Evolutionary conservation across 2,888 invertebrate genomes (phyloP).

Genomic region (Physocephala rufipes): DNA sequence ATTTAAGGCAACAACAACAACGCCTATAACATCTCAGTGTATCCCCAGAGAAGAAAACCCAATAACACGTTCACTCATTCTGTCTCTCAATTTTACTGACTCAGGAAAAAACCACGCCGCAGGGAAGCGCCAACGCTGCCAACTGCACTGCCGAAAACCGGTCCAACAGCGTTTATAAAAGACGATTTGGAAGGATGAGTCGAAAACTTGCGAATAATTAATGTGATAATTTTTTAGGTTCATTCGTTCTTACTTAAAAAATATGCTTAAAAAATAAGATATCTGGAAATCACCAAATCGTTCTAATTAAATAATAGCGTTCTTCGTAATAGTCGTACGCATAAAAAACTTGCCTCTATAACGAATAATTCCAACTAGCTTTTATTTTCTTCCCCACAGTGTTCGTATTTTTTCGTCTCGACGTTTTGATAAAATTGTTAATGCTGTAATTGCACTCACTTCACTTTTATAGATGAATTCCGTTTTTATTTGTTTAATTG

Average conservation of each 20-base stretch:
- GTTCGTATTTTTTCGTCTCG: neutral
- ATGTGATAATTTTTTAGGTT: too few relatives aligned
- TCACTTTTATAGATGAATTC: neutral
- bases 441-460: neutral
- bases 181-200: neutral
- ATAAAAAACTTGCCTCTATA: slow-evolving; percentile 3
- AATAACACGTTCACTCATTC: neutral
- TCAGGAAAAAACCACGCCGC: neutral
- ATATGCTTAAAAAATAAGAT: neutral
- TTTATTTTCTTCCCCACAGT: neutral
- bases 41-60: neutral
- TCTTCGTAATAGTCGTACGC: neutral
- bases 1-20: neutral
- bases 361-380: slow-evolving; percentile 20
- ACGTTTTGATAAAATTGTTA: neutral
- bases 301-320: neutral
- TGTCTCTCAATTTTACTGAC: too few relatives aligned
- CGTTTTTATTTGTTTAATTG: neutral
- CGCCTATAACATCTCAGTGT: neutral
- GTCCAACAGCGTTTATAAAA: slow-evolving; percentile 20
- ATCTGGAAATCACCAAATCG: neutral
- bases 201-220: neutral
- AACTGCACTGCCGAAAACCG: slow-evolving; percentile 28
- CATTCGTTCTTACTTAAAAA: too few relatives aligned
- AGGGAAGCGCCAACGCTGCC: slow-evolving; percentile 28